Percentiles rank a stretch among this genome's conserved stretches.
phyloP scores from a whole-genome alignment of 2,888 invertebrate genomes.

The Masnerella sp. region DNA sequence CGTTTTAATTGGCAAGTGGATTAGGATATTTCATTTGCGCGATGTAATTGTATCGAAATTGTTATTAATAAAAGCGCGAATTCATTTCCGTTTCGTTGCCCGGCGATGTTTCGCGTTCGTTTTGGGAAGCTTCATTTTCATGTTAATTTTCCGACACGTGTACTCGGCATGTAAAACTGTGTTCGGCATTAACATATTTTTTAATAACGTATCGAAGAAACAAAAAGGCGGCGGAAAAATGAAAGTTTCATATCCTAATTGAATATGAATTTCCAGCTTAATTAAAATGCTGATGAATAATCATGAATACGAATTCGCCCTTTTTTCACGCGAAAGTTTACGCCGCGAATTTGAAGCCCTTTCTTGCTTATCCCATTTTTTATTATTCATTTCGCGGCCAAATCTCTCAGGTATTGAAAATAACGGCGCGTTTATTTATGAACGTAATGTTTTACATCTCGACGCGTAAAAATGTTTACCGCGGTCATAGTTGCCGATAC shows the following conservation, averaged over 20 bases:
- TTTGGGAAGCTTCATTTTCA: too few species aligned
- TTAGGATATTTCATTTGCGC: too few species aligned
- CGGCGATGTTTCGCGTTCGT: too few species aligned
- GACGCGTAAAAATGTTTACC: conserved; percentile 26
- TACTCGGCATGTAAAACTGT: too few species aligned
- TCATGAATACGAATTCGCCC: conserved; percentile 36
- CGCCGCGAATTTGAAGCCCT: conserved; percentile 10
- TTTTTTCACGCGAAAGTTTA: conserved; percentile 34
- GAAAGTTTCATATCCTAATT: conserved; percentile 42
- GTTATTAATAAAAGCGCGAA: too few species aligned
- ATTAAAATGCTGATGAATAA: conserved; percentile 49
- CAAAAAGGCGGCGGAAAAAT: conserved; percentile 21
- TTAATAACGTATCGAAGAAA: conserved; percentile 36
- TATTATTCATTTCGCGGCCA: conserved; percentile 32
- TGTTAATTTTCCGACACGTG: too few species aligned
- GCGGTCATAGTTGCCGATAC: conserved; percentile 30
- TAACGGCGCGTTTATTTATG: conserved; percentile 36
- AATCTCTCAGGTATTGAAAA: conserved; percentile 41
- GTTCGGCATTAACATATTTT: too few species aligned
- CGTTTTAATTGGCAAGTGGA: neutral
- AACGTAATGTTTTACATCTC: conserved; percentile 35
- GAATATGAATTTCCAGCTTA: conserved; percentile 44
- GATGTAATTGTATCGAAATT: too few species aligned
- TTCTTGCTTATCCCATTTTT: conserved; percentile 2
- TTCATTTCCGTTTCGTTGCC: too few species aligned